These are phyloP conservation scores for Paradisaea rubra DNA, from an alignment of 2,113 vertebrate genomes.

Conservation along the genomic window DNA sequence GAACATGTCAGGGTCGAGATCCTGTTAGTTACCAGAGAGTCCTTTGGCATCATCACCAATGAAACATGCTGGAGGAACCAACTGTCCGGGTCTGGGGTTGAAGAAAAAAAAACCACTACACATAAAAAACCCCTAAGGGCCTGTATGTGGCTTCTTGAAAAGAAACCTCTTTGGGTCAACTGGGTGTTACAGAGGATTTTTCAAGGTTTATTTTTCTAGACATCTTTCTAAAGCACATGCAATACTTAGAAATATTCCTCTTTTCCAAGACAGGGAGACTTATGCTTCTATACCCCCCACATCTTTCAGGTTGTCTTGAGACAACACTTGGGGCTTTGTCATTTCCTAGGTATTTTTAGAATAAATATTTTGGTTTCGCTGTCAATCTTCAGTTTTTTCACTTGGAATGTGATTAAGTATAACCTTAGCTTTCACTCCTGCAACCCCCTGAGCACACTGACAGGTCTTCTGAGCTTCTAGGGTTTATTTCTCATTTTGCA, in stretches of 20 bases:
- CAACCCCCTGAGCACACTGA: conserved; percentile 2
- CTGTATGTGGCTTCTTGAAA: background rate
- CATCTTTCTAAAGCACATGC: background rate
- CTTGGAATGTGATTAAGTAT: conserved; percentile 46
- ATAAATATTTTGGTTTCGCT: conserved; percentile 50
- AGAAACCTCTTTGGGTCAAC: background rate
- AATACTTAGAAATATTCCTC: background rate
- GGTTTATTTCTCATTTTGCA: conserved; percentile 20
- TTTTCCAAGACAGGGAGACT: background rate
- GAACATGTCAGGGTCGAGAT: background rate
- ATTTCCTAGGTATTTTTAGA: conserved; percentile 53
- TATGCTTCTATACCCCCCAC: background rate
- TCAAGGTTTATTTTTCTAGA: conserved; percentile 27
- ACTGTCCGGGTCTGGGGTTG: background rate
- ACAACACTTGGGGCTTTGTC: conserved; percentile 48
- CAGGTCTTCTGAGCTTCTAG: conserved; percentile 44
- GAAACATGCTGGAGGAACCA: background rate
- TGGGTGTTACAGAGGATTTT: background rate
- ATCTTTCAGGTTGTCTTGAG: conserved; percentile 52
- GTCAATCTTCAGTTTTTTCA: conserved; percentile 46
- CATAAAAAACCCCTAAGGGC: background rate
- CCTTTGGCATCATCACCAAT: background rate
- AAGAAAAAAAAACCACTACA: background rate
- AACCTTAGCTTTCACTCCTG: conserved; percentile 28
- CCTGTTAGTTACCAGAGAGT: background rate